Evolutionary conservation across 1,140 invertebrate genomes (phyloP), one percentile per base, ranked within the genome.

Genomic region (Agrypnia vestita): DNA sequence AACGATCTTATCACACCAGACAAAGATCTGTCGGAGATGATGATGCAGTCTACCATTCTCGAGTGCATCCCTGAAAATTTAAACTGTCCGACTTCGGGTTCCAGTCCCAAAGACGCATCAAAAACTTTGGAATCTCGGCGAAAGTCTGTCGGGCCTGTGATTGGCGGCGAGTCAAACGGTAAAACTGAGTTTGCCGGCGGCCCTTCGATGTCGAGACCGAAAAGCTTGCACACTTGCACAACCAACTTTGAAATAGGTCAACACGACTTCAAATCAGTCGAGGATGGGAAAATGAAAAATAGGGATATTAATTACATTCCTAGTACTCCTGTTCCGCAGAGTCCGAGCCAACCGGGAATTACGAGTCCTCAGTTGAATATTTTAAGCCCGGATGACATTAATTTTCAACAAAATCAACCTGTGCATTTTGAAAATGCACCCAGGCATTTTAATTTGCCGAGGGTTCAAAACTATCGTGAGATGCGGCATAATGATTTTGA

Each of bases 51-150:
- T 49, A 80, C 72, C 4, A 80, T 77, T 9, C 75, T 80, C 8
- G 79, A 80, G 17, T 77, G 74, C 64, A 80, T 80, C 12, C 79
- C 75, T 10, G 79, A 80, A 21, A 80, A 80, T 21, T n/a, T 80
- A 8, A 77, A 80, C 75, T 80, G 59, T 19, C 59, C 73, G 4
- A 62, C 67, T 9, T 61, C 69, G 12, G 43, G 53, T 12, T 43
- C 8, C 11, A 74, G 64, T 46, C 51, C 67, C n/a, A 78, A 78
- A 74, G 77, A 79, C 17, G 15, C 19, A 7, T 19, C 21, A 15
- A 64, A 64, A 51, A 19, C 25, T n/a, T 21, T 21, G 21, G 77
- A 79, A 46, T 79, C 77, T 13, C 46, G 72, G 0, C 59, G 78
- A 9, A 64, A 21, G 21, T 76, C 78, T 12, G 51, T 80, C 13